phyloP scores from a whole-genome alignment of 2,888 invertebrate species.

The Dolichomitus sp. region DNA sequence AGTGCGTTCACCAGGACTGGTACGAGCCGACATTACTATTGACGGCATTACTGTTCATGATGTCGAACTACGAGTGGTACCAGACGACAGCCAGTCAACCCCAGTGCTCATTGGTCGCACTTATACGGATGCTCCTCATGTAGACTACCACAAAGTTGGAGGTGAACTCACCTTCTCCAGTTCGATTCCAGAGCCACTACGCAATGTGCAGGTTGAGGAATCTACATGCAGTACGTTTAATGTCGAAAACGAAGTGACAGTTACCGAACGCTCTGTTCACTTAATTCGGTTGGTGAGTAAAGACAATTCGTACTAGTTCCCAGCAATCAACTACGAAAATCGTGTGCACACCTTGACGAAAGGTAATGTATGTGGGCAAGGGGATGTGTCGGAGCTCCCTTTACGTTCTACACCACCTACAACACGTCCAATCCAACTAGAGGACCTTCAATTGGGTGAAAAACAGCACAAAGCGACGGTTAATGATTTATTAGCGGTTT shows the following conservation, averaged over 20 bases:
- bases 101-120: conserved; percentile 22
- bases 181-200: too few relatives aligned
- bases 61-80: conserved; percentile 21
- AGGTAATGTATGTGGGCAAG: too few relatives aligned
- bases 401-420: background rate
- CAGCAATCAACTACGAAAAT: too few relatives aligned
- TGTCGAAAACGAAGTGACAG: background rate
- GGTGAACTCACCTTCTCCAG: conserved; percentile 23
- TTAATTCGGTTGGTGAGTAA: too few relatives aligned
- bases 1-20: conserved; percentile 22
- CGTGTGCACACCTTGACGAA: too few relatives aligned
- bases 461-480: too few relatives aligned
- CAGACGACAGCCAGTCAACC: conserved; percentile 15
- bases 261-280: background rate
- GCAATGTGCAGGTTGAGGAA: too few relatives aligned
- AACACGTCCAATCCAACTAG: background rate
- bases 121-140: conserved; percentile 35
- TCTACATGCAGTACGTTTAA: too few relatives aligned
- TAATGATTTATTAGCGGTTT: too few relatives aligned
- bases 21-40: conserved; percentile 24
- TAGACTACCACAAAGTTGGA: conserved; percentile 45
- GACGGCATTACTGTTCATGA: conserved; percentile 29
- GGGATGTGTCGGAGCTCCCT: too few relatives aligned
- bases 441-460: too few relatives aligned
- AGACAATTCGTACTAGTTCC: too few relatives aligned